These are phyloP conservation scores for Rhadina sibilatrix DNA, from an alignment of 2,113 vertebrate species.

Conservation along the genomic window DNA sequence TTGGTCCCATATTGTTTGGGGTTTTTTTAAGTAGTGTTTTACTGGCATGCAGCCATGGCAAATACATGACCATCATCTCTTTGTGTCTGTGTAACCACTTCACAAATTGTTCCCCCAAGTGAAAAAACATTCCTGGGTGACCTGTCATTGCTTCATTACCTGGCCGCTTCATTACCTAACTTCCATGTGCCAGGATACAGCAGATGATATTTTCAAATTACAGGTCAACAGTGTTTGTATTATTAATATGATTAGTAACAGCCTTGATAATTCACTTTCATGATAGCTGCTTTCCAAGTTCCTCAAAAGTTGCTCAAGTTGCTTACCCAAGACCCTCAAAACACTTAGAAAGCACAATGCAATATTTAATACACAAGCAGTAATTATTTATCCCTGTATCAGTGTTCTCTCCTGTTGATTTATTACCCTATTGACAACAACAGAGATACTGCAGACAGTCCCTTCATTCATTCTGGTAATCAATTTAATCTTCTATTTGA, in stretches of 20 bases:
- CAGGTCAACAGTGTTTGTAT: not conserved
- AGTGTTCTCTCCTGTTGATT: constrained; percentile 62
- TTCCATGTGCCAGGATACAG: constrained; percentile 41
- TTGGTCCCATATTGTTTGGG: not conserved
- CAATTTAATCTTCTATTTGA: constrained; percentile 64
- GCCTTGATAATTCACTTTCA: not conserved
- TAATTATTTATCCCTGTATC: constrained; percentile 63
- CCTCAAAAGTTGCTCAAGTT: too few relatives aligned
- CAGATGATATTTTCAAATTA: constrained; percentile 47
- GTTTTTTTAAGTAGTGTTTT: not conserved
- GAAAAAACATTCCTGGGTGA: not conserved
- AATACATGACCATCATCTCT: not conserved
- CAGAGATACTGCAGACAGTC: constrained; percentile 6
- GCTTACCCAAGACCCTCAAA: not conserved
- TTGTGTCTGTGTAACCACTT: not conserved
- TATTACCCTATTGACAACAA: constrained; percentile 61
- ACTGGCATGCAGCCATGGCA: not conserved
- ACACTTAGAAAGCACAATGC: not conserved
- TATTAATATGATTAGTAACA: not conserved
- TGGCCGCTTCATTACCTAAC: not conserved
- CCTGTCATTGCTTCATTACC: constrained; percentile 41
- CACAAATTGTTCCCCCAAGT: not conserved
- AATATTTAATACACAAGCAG: constrained; percentile 44
- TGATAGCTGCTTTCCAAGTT: not conserved
- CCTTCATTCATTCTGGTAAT: constrained; percentile 56